phyloP scores from a whole-genome alignment of 2,113 vertebrate genomes.

The Edolisoma coerulescens region DNA sequence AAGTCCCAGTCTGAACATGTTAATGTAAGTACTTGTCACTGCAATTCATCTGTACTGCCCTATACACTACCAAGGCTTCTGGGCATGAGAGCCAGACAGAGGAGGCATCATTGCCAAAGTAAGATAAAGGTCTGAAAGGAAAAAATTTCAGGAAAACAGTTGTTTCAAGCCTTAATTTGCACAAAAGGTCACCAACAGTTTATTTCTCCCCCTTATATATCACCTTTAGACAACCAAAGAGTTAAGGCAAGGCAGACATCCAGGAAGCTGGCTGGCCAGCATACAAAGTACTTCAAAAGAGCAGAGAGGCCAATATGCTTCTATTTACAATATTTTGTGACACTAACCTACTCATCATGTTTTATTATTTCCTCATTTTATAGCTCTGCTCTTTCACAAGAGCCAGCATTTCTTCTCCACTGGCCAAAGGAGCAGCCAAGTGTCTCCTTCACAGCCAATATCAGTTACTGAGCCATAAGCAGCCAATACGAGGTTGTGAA shows the following conservation, averaged over 20 bases:
- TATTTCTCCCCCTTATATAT: background rate
- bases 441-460: conserved; percentile 15
- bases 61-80: background rate
- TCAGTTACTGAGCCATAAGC: conserved; percentile 27
- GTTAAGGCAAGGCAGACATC: background rate
- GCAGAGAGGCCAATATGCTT: conserved; percentile 27
- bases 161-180: background rate
- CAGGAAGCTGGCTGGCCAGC: background rate
- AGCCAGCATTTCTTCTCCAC: background rate
- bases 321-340: conserved; percentile 43
- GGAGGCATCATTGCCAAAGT: background rate
- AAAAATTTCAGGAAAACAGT: background rate
- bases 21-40: background rate
- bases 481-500: background rate
- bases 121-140: background rate
- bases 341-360: conserved; percentile 40
- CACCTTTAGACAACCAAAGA: background rate
- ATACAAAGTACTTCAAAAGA: background rate
- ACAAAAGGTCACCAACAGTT: background rate
- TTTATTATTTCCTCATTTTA: conserved; percentile 46
- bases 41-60: background rate
- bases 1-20: background rate
- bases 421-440: conserved; percentile 48
- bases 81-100: background rate
- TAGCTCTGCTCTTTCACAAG: conserved; percentile 13